Evolutionary conservation across 2,888 invertebrate species (phyloP), one percentile per base, ranked within the genome.

Genomic region (Xanthia icteritia): DNA sequence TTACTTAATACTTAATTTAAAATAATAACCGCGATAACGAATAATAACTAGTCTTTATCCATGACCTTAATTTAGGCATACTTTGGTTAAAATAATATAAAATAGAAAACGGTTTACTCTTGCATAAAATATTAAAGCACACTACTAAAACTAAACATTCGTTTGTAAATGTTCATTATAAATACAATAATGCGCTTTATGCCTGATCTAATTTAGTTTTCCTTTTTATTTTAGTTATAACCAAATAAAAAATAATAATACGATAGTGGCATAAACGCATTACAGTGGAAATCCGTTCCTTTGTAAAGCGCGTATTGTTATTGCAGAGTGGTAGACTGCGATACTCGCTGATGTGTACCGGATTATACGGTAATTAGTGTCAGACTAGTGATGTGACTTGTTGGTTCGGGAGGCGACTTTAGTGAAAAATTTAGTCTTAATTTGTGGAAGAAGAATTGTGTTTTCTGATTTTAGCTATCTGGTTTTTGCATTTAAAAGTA

Each of bases 361-460:
- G 75, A 81, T 87, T 78, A 87, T 76, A 69, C 77, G 80, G 75
- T 87, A 82, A 86, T 86, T 87, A 85, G 58, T 72, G 54, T 67
- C 67, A 20, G 20, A 11, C 17, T 77, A 67, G 73, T 61, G 72
- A 63, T 68, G 86, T 51, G 36, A 48, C 48, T 15, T 67, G 20
- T 8, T 66, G 13, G 17, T 36, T 36, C n/a, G n/a, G 13, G 11
- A 27, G 20, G 51, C 15, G 13, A 72, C 0, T 9, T 36, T 17
- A 36, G 15, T 48, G 13, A 42, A 11, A 42, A 23, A 8, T 23
- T 8, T 20, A 23, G 23, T 51, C 51, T 9, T 51, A 3, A 51
- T 51, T 51, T 51, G 9, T 54, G 54, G 54, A 54, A 51, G 1
- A 51, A 11, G 23, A 23, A 54, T 4, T n/a, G 9, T 11, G 54